These are phyloP conservation scores for Tetrax tetrax DNA, from an alignment of 2,113 vertebrate species.

Conservation along the genomic window DNA sequence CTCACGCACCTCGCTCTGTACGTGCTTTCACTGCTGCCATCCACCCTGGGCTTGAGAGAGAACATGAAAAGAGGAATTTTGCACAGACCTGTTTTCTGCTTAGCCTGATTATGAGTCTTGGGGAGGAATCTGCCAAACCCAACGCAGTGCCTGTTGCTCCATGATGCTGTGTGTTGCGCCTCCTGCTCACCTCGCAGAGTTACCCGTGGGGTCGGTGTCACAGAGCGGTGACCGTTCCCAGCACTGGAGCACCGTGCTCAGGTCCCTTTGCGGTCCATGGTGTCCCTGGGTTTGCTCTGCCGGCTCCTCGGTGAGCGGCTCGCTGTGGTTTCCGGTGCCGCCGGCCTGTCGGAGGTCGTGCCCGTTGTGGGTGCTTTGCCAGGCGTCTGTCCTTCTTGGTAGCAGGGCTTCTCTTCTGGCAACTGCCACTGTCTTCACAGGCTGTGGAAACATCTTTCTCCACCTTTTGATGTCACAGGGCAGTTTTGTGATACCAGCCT, in stretches of 20 bases:
- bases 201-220: fast-evolving
- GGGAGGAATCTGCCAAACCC: background rate
- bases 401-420: background rate
- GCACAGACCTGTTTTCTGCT: background rate
- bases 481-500: background rate
- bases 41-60: background rate
- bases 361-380: fast-evolving
- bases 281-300: background rate
- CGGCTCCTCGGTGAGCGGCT: background rate
- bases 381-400: background rate
- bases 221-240: background rate
- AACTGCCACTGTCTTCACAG: background rate
- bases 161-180: fast-evolving
- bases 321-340: fast-evolving
- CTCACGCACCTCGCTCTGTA: background rate
- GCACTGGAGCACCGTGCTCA: fast-evolving
- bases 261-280: background rate
- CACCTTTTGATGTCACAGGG: background rate
- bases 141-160: fast-evolving
- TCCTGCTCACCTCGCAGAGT: fast-evolving
- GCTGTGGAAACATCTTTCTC: background rate
- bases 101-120: background rate
- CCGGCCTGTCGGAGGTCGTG: background rate
- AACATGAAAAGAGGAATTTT: background rate
- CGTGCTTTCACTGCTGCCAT: background rate